phyloP scores from a whole-genome alignment of 2,113 vertebrate species.

The Gambusia affinis region DNA sequence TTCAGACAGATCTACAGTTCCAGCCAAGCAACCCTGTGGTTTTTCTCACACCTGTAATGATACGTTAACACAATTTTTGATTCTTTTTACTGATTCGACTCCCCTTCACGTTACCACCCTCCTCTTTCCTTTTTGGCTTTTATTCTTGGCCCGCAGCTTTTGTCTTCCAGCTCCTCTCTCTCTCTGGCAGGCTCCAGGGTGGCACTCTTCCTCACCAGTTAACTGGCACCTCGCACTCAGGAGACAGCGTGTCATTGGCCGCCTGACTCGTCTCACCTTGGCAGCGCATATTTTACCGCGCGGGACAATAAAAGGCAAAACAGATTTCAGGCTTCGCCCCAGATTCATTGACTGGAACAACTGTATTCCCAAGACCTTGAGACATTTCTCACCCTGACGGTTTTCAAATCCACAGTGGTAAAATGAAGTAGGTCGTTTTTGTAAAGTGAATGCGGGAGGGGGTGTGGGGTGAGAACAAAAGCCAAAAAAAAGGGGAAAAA shows the following conservation, averaged over 20 bases:
- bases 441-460: slow-evolving; percentile 64
- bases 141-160: slow-evolving; percentile 17
- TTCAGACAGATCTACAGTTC: slow-evolving; percentile 48
- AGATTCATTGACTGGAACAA: slow-evolving; percentile 84
- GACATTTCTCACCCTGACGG: slow-evolving; percentile 79
- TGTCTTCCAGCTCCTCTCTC: slow-evolving; percentile 29
- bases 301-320: slow-evolving; percentile 81
- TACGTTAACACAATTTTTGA: slow-evolving; percentile 25
- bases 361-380: slow-evolving; percentile 82
- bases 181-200: slow-evolving; percentile 58
- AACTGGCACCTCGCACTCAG: slow-evolving; percentile 70
- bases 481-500: slow-evolving; percentile 37
- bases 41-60: slow-evolving; percentile 45
- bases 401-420: slow-evolving; percentile 77
- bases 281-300: slow-evolving; percentile 76
- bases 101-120: slow-evolving; percentile 46
- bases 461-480: slow-evolving; percentile 57
- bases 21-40: slow-evolving; percentile 51
- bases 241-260: slow-evolving; percentile 75
- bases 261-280: slow-evolving; percentile 79
- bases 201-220: slow-evolving; percentile 63
- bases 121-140: slow-evolving; percentile 31
- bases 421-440: slow-evolving; percentile 80
- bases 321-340: slow-evolving; percentile 78
- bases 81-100: slow-evolving; percentile 39